These are phyloP conservation scores for Nerophis lumbriciformis DNA, from an alignment of 2,113 vertebrate species.

Conservation along the genomic window DNA sequence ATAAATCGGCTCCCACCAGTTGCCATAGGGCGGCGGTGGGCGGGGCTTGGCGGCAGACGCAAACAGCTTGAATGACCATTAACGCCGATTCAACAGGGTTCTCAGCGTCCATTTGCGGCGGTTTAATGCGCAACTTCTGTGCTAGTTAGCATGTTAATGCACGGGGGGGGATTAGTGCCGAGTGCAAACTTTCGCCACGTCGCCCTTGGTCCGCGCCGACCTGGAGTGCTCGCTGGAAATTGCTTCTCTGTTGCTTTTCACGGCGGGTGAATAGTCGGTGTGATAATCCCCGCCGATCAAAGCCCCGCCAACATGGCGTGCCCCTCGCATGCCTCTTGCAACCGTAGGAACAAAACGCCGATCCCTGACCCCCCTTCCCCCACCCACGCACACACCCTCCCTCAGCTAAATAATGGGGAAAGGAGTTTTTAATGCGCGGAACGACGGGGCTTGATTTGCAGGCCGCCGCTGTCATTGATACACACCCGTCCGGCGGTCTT, in stretches of 20 bases:
- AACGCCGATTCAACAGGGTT: background rate
- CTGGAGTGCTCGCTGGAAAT: conserved; percentile 29
- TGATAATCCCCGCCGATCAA: conserved; percentile 41
- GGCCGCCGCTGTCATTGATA: conserved; percentile 42
- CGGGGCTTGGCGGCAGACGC: too few species aligned
- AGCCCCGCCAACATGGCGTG: conserved; percentile 26
- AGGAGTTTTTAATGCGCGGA: conserved; percentile 50
- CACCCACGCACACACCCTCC: too few species aligned
- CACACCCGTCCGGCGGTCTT: conserved; percentile 45
- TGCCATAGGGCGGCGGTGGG: background rate
- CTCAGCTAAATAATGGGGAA: conserved; percentile 38
- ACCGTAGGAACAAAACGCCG: conserved; percentile 45
- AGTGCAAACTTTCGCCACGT: conserved; percentile 28
- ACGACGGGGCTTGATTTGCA: conserved; percentile 33
- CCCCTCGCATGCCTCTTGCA: conserved; percentile 42
- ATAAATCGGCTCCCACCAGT: conserved; percentile 1
- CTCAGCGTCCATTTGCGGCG: background rate
- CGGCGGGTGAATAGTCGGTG: conserved; percentile 17
- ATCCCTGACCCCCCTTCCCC: too few species aligned
- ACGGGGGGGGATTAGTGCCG: conserved; percentile 1
- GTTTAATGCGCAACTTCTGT: background rate
- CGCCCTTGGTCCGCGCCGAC: conserved; percentile 27
- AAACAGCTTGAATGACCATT: conserved; percentile 1
- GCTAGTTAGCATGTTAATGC: conserved; percentile 2
- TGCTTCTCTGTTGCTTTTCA: conserved; percentile 21